Base-by-base conservation (phyloP, 1,140 invertebrate genomes). In the Carcinoscorpius rotundicauda region DNA sequence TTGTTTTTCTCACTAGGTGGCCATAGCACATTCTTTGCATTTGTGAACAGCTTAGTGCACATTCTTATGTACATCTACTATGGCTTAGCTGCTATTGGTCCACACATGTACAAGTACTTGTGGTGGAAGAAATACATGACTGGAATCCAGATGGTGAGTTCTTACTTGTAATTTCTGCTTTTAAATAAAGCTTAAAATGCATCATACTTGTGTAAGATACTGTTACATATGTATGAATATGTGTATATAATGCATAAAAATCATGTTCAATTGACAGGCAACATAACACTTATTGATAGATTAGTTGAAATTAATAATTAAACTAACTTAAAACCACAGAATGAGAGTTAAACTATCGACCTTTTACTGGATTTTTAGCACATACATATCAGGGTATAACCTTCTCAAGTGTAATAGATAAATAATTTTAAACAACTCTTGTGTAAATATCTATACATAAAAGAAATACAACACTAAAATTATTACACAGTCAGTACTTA, bases 1-100 rank as follows among this genome's bases (percentile, higher is more conserved):
- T 29, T 29, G 29, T 29, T 29, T 29, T 29, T 29, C 29, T 29
- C 29, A 29, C 69, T 72, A 86, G 86, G 91, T 75, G 91, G 91
- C 64, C 91, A 95, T 73, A 90, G 89, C 65, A 84, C 86, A 1
- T 91, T 92, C 80, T 92, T 76, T 70, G 77, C 75, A 11, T 76
- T 80, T 66, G 79, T 94, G 71, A 96, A 95, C 77, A 89, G 89
- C 11, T 91, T 93, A 72, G 92, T 97, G 4, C 94, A 81, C 68
- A 75, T 80, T 5, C 69, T 82, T 61, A 82, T 83, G 81, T 83
- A 82, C 66, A 72, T 75, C 11, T 83, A 82, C 70, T 82, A 80
- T 72, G 76, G 79, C 63, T 71, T 82, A 63, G 72, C 81, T 11
- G 79, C 81, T 9, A 72, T 82, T 70, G 81, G 81, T 61, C 81